Conservation (phyloP, 2,888 invertebrate genomes). For the Torymus auratus region DNA sequence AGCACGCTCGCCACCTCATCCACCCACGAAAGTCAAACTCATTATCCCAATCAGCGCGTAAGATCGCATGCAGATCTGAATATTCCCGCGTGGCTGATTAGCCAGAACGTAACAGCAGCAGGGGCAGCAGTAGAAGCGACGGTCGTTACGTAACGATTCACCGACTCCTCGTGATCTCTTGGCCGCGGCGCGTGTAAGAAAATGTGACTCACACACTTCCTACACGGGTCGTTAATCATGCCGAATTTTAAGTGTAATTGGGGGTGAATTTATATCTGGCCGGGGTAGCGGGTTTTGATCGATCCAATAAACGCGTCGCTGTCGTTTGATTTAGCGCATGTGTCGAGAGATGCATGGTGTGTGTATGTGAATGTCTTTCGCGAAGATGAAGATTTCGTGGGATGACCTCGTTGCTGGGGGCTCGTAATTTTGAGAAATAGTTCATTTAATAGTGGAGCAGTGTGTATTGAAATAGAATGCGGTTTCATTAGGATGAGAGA, state of each 20-base stretch:
- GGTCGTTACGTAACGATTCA: conserved; percentile 8
- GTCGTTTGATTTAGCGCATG: neutral
- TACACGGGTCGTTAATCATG: conserved; percentile 18
- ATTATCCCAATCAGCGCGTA: conserved; percentile 1
- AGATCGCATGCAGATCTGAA: conserved; percentile 26
- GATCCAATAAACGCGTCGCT: neutral
- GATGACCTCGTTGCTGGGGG: too few relatives aligned
- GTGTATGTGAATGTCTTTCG: too few relatives aligned
- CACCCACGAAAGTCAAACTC: conserved; percentile 13
- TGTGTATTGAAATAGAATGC: too few relatives aligned
- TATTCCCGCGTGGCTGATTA: neutral
- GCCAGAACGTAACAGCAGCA: too few relatives aligned
- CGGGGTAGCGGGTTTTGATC: neutral
- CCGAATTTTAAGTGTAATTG: conserved; percentile 10
- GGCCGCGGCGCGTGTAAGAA: conserved; percentile 3
- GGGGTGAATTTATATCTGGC: conserved; percentile 2
- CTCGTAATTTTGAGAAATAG: too few relatives aligned
- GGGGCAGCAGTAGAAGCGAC: neutral
- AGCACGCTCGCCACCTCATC: too few relatives aligned
- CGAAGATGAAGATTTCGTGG: too few relatives aligned
- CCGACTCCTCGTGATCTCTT: conserved; percentile 37
- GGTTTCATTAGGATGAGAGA: too few relatives aligned
- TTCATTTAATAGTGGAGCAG: too few relatives aligned
- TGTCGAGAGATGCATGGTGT: too few relatives aligned
- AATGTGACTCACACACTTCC: conserved; percentile 26